Base-by-base conservation (phyloP, 2,888 invertebrate species). In the Ormyrus thymus region DNA sequence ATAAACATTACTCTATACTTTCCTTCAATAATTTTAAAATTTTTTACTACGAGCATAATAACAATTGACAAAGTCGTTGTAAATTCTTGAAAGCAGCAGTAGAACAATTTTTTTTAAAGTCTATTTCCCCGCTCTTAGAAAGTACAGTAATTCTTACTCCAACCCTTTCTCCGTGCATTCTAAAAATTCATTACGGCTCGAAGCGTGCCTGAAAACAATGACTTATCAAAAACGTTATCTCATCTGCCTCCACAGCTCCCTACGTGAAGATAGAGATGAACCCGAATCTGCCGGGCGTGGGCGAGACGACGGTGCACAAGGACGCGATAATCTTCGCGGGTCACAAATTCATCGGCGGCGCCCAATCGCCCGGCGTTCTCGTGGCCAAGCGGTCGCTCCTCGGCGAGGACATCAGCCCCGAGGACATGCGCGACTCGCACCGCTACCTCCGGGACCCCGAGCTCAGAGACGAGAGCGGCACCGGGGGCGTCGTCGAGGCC, bases 271-370 rank as follows among this genome's bases (percentile, higher is more conserved):
- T 97, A 76, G 95, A 96, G 85, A 96, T 97, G 95, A 97, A 97
- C 87, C 96, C 97, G 0, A 92, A 93, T 10, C 90, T 94, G 50
- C 92, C 93, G 5, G 95, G 95, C 53, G 94, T 94, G 1, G 93
- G 94, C 79, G 94, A 94, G 82, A 89, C 93, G n/a, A 92, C 93
- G 85, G 94, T 94, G 58, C 93, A 94, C 90, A 97, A 97, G 87
- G 97, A 98, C 90, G 97, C 97, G 0, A 91, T 97, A 76, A 97
- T 96, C 90, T 95, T 97, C 88, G 95, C 97, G 72, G 94, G 96
- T 68, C 97, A 97, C 91, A 97, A 97, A 90, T 97, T 97, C 89
- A 93, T 97, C 55, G 97, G 97, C 0, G 97, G 97, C 0, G 95
- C 96, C 0, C 96, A 96, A 86, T 96, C 97, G 0, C 97, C 97